A percentile compares a stretch with the other conserved stretches of the same genome.
phyloP scores from a whole-genome alignment of 2,888 invertebrate genomes.

The Rambutsinella grinnellia region DNA sequence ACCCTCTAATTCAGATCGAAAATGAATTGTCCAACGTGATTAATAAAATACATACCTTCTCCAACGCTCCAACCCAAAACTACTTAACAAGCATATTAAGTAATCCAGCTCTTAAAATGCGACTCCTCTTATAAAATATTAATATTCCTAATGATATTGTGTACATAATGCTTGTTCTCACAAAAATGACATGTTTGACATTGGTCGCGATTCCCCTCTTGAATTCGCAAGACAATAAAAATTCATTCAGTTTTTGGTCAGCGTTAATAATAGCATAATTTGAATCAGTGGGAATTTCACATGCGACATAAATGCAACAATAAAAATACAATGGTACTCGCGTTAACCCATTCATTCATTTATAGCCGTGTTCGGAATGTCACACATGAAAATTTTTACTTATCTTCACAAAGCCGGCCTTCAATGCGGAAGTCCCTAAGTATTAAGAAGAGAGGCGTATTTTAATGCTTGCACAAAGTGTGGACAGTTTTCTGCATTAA shows the following conservation, averaged over 20 bases:
- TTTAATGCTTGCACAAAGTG: conserved; percentile 7
- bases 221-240: conserved; percentile 14
- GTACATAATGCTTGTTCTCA: not conserved
- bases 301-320: not conserved
- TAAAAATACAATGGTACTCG: not conserved
- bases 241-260: conserved; percentile 1
- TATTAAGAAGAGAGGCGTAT: not conserved
- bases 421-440: conserved; percentile 23
- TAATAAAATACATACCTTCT: too few relatives aligned
- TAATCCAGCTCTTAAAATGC: too few relatives aligned
- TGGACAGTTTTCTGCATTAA: too few relatives aligned
- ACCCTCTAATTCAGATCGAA: too few relatives aligned
- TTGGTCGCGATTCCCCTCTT: too few relatives aligned
- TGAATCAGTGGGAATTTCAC: conserved; percentile 11
- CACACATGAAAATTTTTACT: conserved; percentile 20
- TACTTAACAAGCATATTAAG: too few relatives aligned
- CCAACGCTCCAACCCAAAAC: too few relatives aligned
- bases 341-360: not conserved
- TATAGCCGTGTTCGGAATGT: not conserved
- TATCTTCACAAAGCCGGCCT: conserved; percentile 35
- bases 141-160: conserved; percentile 9
- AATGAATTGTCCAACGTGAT: too few relatives aligned
- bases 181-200: conserved; percentile 2
- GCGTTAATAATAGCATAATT: not conserved
- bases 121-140: too few relatives aligned